Evolutionary conservation across 2,888 invertebrate genomes (phyloP).

Genomic region (Sylvicola fuscatus): DNA sequence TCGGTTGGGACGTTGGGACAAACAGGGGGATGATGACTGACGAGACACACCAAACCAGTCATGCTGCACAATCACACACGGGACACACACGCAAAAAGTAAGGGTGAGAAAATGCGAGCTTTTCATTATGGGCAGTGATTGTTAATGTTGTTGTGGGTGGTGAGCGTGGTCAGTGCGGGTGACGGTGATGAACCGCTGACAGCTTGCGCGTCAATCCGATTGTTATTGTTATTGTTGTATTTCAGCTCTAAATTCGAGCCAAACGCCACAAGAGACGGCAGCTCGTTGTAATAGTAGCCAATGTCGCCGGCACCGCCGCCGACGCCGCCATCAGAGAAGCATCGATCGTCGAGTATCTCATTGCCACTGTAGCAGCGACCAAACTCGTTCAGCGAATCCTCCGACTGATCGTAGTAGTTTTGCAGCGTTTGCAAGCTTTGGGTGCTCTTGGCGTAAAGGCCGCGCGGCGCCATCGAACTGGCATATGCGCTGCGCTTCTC

Average conservation of each 20-base stretch:
- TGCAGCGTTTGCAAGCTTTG: neutral
- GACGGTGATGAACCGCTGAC: neutral
- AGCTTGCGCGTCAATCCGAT: neutral
- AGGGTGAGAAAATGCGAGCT: too few relatives aligned
- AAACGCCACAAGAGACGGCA: slow-evolving; percentile 14
- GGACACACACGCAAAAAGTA: too few relatives aligned
- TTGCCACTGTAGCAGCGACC: too few relatives aligned
- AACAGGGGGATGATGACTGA: too few relatives aligned
- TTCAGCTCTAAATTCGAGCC: slow-evolving; percentile 22
- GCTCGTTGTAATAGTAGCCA: slow-evolving; percentile 23
- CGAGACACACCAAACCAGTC: too few relatives aligned
- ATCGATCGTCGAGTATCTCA: neutral
- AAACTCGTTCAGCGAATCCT: too few relatives aligned
- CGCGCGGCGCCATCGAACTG: too few relatives aligned
- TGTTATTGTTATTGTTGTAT: slow-evolving; percentile 12
- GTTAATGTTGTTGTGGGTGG: too few relatives aligned
- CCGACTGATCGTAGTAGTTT: too few relatives aligned
- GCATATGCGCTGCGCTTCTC: neutral
- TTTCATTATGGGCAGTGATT: too few relatives aligned
- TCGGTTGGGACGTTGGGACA: too few relatives aligned
- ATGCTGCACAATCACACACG: too few relatives aligned
- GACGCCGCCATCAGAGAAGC: neutral
- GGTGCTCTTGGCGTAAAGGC: neutral
- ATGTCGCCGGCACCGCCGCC: slow-evolving; percentile 14
- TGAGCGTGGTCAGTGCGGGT: slow-evolving; percentile 6